These are phyloP conservation scores for Napeogenes sylphis DNA, from an alignment of 2,888 invertebrate genomes.

Conservation along the genomic window DNA sequence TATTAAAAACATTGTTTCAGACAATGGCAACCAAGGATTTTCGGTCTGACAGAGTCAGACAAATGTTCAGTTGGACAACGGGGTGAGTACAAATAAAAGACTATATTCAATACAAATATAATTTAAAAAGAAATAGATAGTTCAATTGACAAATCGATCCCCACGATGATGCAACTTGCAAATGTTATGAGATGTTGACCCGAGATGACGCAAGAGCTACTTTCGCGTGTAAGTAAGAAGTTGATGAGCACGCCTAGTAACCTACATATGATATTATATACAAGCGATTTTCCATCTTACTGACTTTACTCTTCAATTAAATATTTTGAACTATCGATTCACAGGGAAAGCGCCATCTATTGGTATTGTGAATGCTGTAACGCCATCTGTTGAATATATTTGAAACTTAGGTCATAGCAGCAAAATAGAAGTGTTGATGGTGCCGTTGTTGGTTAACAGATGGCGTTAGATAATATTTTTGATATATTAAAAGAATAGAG, in stretches of 20 bases:
- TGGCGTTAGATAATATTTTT: conserved; percentile 19
- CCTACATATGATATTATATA: conserved; percentile 51
- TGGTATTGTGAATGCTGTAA: conserved; percentile 16
- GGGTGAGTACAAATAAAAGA: conserved; percentile 48
- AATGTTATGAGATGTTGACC: conserved; percentile 62
- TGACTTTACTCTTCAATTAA: background rate
- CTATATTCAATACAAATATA: conserved; percentile 3
- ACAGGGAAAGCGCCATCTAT: conserved; percentile 11
- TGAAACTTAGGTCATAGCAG: conserved; percentile 4
- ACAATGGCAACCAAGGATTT: conserved; percentile 60
- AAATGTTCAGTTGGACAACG: conserved; percentile 81
- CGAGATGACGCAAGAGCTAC: conserved; percentile 67
- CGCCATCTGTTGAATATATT: conserved; percentile 41
- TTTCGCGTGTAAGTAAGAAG: conserved; percentile 61
- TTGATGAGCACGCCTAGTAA: conserved; percentile 60
- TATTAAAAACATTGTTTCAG: conserved; percentile 44
- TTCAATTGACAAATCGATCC: background rate
- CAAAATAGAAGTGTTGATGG: background rate
- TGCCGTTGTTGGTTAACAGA: conserved; percentile 17
- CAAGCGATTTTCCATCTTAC: conserved; percentile 46
- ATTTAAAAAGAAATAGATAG: conserved; percentile 1
- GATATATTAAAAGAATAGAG: background rate
- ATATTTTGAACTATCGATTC: background rate
- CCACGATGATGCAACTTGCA: conserved; percentile 48
- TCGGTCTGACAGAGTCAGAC: conserved; percentile 72